Evolutionary conservation across 2,888 invertebrate genomes (phyloP), one percentile per base, ranked within the genome.

Genomic region (Callosobruchus maculatus): DNA sequence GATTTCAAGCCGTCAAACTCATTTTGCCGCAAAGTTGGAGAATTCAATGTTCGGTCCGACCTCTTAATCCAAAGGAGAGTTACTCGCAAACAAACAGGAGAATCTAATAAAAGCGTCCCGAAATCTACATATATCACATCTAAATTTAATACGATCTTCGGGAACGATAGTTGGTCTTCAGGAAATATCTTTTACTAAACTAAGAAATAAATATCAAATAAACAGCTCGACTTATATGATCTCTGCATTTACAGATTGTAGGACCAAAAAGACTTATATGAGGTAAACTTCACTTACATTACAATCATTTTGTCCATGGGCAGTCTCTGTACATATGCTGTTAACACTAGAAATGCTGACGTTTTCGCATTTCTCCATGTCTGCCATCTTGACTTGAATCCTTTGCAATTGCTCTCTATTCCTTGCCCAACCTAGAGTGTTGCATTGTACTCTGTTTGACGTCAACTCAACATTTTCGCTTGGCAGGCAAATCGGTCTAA

Each of bases 381-480:
- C 90, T 73, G 92, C 93, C 66, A 93, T 89, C 80, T 92, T 91
- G 20, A 96, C 89, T 83, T 95, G 95, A 4, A 95, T 92, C 75
- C 96, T 89, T 85, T 95, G 95, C 81, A 96, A 85, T 83, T 95
- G 92, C 82, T 95, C 95, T 76, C 95, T 90, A 84, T 94, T 95
- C 81, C 94, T 90, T 0, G 94, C 93, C 96, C 96, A 96, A 20
- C 96, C 95, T 31, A 96, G 88, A 0, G 95, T 94, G 81, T 95
- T 95, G 84, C 96, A 96, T 77, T 93, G 90, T 5, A 89, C 86
- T 79, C 81, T 71, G 70, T 77, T 73, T 84, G 86, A 22, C 80
- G 76, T 75, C 67, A 86, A 76, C 4, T 85, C 83, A 68, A 88
- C 86, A 69, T 87, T 88, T 73, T 90, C 90, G 74, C 93, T 91